Evolutionary conservation across 2,113 vertebrate genomes (phyloP), one percentile per base, ranked within the genome.

Genomic region (Plestiodon gilberti): DNA sequence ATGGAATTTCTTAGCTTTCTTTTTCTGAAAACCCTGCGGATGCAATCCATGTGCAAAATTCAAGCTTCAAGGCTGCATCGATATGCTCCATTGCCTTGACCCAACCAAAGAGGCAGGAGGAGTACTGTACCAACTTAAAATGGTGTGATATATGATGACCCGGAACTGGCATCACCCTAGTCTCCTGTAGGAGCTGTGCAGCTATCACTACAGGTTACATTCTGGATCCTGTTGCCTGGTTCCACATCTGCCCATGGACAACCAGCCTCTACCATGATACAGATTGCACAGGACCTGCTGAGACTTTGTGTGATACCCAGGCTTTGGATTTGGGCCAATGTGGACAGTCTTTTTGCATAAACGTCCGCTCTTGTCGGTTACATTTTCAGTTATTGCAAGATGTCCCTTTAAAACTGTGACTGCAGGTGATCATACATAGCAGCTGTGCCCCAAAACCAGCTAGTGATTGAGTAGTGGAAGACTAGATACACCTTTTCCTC

Each of bases 1-100:
- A 15, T 78, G 75, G 64, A 85, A 85, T 78, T 75, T n/a, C 55
- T 82, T 78, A 67, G 7, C 88, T 87, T 88, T 62, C 78, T 25
- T 23, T 81, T 91, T 43, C 78, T 3, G 86, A 89, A 67, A 81
- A 52, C 20, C 25, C 40, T 70, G 43, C 22, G 33, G 6, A 64
- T 43, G 14, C 65, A 82, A 14, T 70, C 43, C 43, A 15, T 22
- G 9, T 7, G 2, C 65, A 6, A 2, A 61, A 38, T 62, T 33
- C 18, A 25, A 67, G 33, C 33, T 59, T 71, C 3, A 59, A 86
- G 57, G 38, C 55, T 80, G 5, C 25, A 61, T 86, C 28, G 17
- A 59, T 33, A 33, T 15, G 4, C 17, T 62, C 78, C 22, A 62
- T 33, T 80, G 20, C 4, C n/a, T 22, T 86, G 69, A 43, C 35